Evolutionary conservation across 2,888 invertebrate genomes (phyloP).

Genomic region (Litoditis marina): DNA sequence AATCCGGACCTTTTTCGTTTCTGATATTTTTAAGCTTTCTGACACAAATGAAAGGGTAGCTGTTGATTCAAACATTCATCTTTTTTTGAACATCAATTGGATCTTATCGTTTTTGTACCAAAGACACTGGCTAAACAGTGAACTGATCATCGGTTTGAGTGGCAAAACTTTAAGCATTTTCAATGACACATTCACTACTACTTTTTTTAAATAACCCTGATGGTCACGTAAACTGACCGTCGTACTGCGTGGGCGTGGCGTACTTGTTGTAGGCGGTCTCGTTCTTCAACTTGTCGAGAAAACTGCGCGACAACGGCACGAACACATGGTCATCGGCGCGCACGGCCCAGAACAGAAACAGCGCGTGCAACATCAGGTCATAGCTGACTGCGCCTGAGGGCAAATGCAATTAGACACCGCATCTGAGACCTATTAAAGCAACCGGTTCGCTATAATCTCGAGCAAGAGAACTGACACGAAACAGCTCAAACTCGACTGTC

Average conservation of each 20-base stretch:
- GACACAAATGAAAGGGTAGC: no score
- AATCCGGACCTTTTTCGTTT: no score
- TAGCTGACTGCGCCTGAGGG: conserved; percentile 5
- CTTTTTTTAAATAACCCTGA: neutral
- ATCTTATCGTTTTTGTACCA: no score
- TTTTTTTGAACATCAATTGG: no score
- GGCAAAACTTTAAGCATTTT: neutral
- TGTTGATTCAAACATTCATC: no score
- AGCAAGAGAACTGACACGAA: no score
- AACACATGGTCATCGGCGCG: conserved; percentile 34
- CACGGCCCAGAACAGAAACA: conserved; percentile 15
- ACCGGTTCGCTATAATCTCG: no score
- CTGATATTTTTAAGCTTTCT: no score
- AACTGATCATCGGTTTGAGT: no score
- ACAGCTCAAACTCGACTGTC: no score
- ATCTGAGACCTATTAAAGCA: no score
- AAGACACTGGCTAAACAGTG: no score
- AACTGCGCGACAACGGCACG: conserved; percentile 45
- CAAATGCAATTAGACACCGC: conserved; percentile 14
- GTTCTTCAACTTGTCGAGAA: conserved; percentile 50
- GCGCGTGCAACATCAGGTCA: conserved; percentile 11
- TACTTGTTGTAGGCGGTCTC: conserved; percentile 54
- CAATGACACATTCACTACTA: neutral
- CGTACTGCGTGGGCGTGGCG: conserved; percentile 58
- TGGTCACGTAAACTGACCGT: conserved; percentile 39